Percentiles rank a stretch among this genome's conserved stretches.
phyloP scores from a whole-genome alignment of 2,888 invertebrate species.

The Stratiomys singularior region DNA sequence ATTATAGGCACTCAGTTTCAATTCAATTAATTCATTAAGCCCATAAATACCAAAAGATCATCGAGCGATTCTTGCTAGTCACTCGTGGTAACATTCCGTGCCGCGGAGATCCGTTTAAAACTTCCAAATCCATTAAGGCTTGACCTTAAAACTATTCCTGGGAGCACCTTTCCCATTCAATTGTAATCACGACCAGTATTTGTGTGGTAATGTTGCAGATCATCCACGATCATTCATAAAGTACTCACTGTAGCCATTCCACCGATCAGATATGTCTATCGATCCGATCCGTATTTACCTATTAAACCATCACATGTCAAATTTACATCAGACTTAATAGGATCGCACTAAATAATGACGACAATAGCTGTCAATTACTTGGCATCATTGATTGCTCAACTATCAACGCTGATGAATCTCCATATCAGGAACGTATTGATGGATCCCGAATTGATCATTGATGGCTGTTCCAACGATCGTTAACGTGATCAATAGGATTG shows the following conservation, averaged over 20 bases:
- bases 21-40: too few relatives aligned
- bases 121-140: too few relatives aligned
- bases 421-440: constrained; percentile 19
- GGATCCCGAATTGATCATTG: not conserved
- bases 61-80: too few relatives aligned
- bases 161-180: not conserved
- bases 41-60: too few relatives aligned
- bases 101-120: too few relatives aligned
- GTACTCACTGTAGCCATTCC: not conserved
- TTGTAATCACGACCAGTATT: constrained; percentile 4
- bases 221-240: not conserved
- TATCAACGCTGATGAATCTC: constrained; percentile 15
- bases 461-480: not conserved
- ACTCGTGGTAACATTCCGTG: too few relatives aligned
- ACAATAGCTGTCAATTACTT: constrained; percentile 38
- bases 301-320: constrained; percentile 43
- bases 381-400: constrained; percentile 20
- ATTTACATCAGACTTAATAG: constrained; percentile 36
- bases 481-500: constrained; percentile 18
- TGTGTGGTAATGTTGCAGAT: not conserved
- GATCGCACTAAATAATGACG: constrained; percentile 38
- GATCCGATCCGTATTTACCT: constrained; percentile 16
- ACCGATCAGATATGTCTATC: not conserved
- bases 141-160: too few relatives aligned
- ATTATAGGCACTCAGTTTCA: too few relatives aligned